These are phyloP conservation scores for Clusia tigrina DNA, from an alignment of 2,888 invertebrate genomes.

Conservation along the genomic window DNA sequence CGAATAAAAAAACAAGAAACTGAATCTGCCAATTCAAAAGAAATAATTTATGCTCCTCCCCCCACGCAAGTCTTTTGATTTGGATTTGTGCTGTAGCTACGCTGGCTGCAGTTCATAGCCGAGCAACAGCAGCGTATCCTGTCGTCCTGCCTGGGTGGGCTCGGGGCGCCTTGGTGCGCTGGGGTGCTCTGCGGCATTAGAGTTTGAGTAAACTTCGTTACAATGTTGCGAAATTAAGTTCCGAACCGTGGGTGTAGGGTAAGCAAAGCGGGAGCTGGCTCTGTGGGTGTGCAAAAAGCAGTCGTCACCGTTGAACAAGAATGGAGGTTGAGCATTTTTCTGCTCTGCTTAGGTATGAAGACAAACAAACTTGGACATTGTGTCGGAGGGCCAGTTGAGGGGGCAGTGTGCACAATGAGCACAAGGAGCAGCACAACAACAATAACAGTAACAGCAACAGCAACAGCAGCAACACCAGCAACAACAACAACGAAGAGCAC, in stretches of 20 bases:
- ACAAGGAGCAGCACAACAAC: neutral
- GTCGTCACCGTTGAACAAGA: too few species aligned
- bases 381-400: too few species aligned
- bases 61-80: neutral
- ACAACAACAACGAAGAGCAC: neutral
- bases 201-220: slow-evolving; percentile 23
- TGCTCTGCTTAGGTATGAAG: slow-evolving; percentile 12
- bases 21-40: slow-evolving; percentile 24
- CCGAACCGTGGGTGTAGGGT: neutral
- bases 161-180: neutral
- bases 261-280: neutral
- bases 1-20: slow-evolving; percentile 6
- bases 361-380: slow-evolving; percentile 26
- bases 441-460: slow-evolving; percentile 7
- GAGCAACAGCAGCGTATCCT: neutral
- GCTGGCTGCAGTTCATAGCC: neutral
- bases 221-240: slow-evolving; percentile 30
- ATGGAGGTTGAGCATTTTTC: slow-evolving; percentile 2
- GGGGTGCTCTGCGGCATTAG: neutral
- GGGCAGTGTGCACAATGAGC: too few species aligned
- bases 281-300: neutral
- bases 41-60: slow-evolving; percentile 33
- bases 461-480: slow-evolving; percentile 6
- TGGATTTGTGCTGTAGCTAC: slow-evolving; percentile 4
- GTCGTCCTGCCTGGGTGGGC: neutral